Percentiles rank a stretch among this genome's conserved stretches.
These are phyloP conservation scores for Alviniconcha strummeri DNA, from an alignment of 2,888 invertebrate genomes.

Conservation along the genomic window DNA sequence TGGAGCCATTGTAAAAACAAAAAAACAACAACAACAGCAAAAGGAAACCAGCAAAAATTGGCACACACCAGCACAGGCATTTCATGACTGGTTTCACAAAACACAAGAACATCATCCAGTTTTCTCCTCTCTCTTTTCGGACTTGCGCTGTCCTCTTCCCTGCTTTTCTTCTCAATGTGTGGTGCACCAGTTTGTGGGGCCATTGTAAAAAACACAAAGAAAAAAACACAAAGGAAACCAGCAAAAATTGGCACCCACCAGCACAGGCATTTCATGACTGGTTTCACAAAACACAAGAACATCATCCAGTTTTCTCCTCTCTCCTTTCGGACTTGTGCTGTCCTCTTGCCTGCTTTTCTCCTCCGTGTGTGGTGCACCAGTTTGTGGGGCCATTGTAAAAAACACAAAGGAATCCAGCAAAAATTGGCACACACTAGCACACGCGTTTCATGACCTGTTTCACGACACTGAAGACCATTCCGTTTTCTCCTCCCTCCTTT, in stretches of 20 bases:
- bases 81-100: too few relatives aligned
- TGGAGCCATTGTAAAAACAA: too few relatives aligned
- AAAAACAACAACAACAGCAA: too few relatives aligned
- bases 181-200: slow-evolving; percentile 1
- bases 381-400: not conserved
- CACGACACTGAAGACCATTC: too few relatives aligned
- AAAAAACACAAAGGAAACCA: too few relatives aligned
- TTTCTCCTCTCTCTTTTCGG: not conserved
- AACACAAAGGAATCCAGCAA: too few relatives aligned
- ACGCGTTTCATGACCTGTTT: too few relatives aligned
- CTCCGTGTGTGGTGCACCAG: not conserved
- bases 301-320: not conserved
- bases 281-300: not conserved
- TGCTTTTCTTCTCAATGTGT: not conserved
- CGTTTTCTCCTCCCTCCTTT: too few relatives aligned
- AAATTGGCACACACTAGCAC: too few relatives aligned
- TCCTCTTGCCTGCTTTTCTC: not conserved
- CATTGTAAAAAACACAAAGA: not conserved
- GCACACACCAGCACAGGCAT: not conserved
- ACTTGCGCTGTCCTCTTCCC: not conserved
- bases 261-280: not conserved
- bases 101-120: not conserved
- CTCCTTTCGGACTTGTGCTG: not conserved
- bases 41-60: not conserved
- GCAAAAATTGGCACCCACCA: not conserved